Evolutionary conservation across 2,888 invertebrate species (phyloP), one percentile per base, ranked within the genome.

Genomic region (Chouioia cunea): DNA sequence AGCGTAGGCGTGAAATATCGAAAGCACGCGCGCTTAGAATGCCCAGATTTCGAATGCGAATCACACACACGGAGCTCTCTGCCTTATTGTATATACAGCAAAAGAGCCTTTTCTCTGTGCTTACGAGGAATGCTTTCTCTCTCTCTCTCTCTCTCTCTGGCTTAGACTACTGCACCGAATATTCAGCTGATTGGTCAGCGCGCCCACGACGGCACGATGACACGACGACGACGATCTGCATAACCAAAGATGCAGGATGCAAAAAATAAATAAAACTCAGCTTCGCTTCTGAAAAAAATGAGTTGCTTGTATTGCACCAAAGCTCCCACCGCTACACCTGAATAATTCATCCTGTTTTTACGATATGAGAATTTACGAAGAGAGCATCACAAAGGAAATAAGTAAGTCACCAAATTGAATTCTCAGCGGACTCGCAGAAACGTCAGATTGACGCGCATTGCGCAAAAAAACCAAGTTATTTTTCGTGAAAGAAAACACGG

Each of bases 341-440:
- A 70, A 65, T 65, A 65, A 70, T 70, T 70, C 65, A 70, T 70
- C 50, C 22, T 20, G 64, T 65, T 58, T 70, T 70, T 65, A 65
- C 64, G 64, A 65, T 65, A 70, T 58, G 70, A 63, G 68, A 63
- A 69, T 69, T 69, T 69, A 63, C 57, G 68, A 63, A 63, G 63
- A 58, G 27, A 27, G 6, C 27, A 6, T 27, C 4, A 27, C 4
- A 6, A 53, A 36, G 60, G 16, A 10, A 47, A 10, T 64, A n/a
- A n/a, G n/a, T n/a, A n/a, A n/a, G n/a, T n/a, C n/a, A n/a, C n/a
- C n/a, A 66, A 44, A 23, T 44, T 50, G 66, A 66, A 59, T 66
- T 54, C 27, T 64, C 44, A 15, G 65, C 23, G 27, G 44, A 58
- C 58, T 22, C 58, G 65, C 65, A 52, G 44, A 66, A 66, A 47